A percentile compares a stretch with the other conserved stretches of the same genome.
Evolutionary conservation across 1,140 invertebrate genomes (phyloP).

Genomic region (Bombus terrestris): DNA sequence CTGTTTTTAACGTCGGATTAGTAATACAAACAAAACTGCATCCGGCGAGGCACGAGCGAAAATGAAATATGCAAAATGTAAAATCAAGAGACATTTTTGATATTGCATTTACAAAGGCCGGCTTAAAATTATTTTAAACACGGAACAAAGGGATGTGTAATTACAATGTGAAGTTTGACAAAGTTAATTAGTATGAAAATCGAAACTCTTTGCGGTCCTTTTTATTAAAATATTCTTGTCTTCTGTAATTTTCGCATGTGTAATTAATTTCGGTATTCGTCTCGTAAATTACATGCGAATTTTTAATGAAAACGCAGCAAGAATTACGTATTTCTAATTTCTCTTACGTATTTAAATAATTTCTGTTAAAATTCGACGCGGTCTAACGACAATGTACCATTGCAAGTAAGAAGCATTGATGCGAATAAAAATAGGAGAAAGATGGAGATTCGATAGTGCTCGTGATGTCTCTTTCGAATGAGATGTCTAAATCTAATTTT

Average conservation of each 20-base stretch:
- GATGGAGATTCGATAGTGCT: neutral
- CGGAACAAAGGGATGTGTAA: constrained; percentile 24
- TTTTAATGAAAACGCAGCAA: neutral
- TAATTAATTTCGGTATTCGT: constrained; percentile 10
- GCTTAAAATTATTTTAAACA: constrained; percentile 33
- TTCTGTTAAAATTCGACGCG: neutral
- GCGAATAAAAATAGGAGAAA: neutral
- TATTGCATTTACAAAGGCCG: constrained; percentile 25
- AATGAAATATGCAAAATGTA: constrained; percentile 20
- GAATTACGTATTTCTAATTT: neutral
- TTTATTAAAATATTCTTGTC: constrained; percentile 19
- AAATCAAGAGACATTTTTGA: constrained; percentile 28
- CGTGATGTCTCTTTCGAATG: neutral
- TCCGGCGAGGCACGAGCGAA: neutral
- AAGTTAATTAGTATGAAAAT: constrained; percentile 35
- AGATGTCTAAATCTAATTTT: neutral
- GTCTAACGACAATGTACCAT: neutral
- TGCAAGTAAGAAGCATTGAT: neutral
- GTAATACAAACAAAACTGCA: constrained; percentile 19
- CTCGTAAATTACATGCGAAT: neutral
- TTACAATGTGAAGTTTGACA: constrained; percentile 30
- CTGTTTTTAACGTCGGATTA: constrained; percentile 41
- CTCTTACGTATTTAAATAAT: neutral
- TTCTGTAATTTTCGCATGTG: constrained; percentile 1
- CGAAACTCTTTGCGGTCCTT: constrained; percentile 23